Evolutionary conservation across 1,140 invertebrate genomes (phyloP), one percentile per base, ranked within the genome.

Genomic region (Drosophila mojavensis): DNA sequence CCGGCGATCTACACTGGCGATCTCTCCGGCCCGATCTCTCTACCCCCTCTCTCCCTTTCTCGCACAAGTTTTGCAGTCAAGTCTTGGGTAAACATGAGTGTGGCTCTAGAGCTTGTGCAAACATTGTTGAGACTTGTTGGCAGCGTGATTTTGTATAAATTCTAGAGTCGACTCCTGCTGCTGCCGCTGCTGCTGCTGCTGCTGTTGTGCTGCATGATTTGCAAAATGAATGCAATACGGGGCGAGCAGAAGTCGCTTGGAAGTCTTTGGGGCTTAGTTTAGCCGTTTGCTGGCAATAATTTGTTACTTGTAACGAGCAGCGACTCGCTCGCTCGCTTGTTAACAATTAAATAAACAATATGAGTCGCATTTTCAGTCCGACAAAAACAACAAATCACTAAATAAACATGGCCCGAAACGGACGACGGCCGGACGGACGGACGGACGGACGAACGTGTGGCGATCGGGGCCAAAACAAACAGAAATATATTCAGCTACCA

Each of bases 261-360:
- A 3, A 3, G 45, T 26, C 45, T 39, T 28, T 33, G 43, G 36
- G 53, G 33, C 70, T 78, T 64, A 56, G 59, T 48, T 50, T 75
- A 20, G 33, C 58, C 60, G 41, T 64, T 68, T 69, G 68, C 58
- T 77, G 70, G 78, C 80, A 79, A 88, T 88, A 89, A 88, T 88
- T 88, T 88, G 83, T 88, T 89, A 88, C 65, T 86, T 78, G 72
- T 86, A 89, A 83, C 83, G 73, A 83, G 84, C 66, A 75, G n/a
- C 63, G 62, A 45, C 39, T 13, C 39, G 39, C 76, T 61, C 71
- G 72, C 65, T 77, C 84, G 84, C 83, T 89, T 89, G 84, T 88
- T 89, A 88, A 88, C 83, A 88, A 88, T 88, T 88, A 88, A 89
- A 89, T 83, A 83, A 88, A 88, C 83, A 88, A 88, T 88, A 88